Evolutionary conservation across 2,113 vertebrate genomes (phyloP), one percentile per base, ranked within the genome.

Genomic region (Benitochromis conjunctus): DNA sequence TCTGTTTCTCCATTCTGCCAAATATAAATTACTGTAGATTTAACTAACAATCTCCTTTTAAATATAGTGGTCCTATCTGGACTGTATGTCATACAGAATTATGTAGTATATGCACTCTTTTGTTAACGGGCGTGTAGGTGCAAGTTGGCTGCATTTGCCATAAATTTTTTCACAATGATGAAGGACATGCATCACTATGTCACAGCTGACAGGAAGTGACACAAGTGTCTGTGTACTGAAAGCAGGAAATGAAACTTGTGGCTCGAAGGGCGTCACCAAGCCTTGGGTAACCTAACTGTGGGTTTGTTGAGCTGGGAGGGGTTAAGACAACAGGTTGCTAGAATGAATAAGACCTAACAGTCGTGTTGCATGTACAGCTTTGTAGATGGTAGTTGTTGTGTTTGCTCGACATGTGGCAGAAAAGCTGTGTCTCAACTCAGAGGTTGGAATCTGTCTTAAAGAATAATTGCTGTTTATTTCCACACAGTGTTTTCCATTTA

Each of bases 201-300:
- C 86, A 83, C 46, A 31, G 26, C 79, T 71, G 81, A 85, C 94
- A 95, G 95, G 95, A 96, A 96, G 90, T 94, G 94, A 95, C 92
- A 93, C 84, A 89, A 87, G 85, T 86, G 69, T 93, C 82, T 92
- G 93, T 78, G 80, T 80, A 46, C 85, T 29, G 77, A 93, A 90
- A 92, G 89, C 94, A 95, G 94, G 95, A 96, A 96, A 92, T 95
- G 91, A 88, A 92, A 86, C 58, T 80, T 94, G 91, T 48, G 87
- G 91, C 84, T 80, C 14, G 29, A 79, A 85, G 91, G 89, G 93
- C 38, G 93, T 91, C 80, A 82, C 26, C 41, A 5, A 24, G 83
- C 2, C 11, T 87, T 80, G 80, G 64, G 81, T 69, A 87, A 93
- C 29, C 57, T 79, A 8, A 48, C 12, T 79, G 84, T 34, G 34